A percentile compares a stretch with the other conserved stretches of the same genome.
These are phyloP conservation scores for Tiliacea citrago DNA, from an alignment of 2,888 invertebrate genomes.

Conservation along the genomic window DNA sequence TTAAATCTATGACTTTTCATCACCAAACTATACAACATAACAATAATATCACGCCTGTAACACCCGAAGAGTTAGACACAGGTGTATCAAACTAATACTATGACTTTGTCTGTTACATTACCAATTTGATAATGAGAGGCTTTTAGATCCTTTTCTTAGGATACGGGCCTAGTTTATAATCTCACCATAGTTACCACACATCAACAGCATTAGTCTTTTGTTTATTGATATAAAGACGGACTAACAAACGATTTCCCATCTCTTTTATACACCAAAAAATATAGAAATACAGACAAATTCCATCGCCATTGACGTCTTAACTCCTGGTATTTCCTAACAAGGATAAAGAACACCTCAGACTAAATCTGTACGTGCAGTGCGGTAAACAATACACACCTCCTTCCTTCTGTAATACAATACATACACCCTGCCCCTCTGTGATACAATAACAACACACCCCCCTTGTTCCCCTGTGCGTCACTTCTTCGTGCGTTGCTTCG, in stretches of 20 bases:
- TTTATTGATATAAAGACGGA: background rate
- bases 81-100: too few relatives aligned
- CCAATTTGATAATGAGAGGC: background rate
- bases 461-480: background rate
- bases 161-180: too few relatives aligned
- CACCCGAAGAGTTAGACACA: background rate
- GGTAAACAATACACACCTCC: too few relatives aligned
- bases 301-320: constrained; percentile 12
- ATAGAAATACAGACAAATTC: background rate
- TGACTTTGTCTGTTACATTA: too few relatives aligned
- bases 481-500: background rate
- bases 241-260: background rate
- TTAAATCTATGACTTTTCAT: too few relatives aligned
- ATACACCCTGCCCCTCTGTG: background rate
- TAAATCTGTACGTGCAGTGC: background rate
- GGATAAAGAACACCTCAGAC: constrained; percentile 5
- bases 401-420: constrained; percentile 5
- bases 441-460: constrained; percentile 10
- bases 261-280: background rate
- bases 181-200: too few relatives aligned
- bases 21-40: background rate
- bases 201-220: background rate
- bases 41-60: background rate
- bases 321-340: background rate
- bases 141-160: background rate